Conservation (phyloP, 2,888 invertebrate genomes). For the Drosophila pegasa region DNA sequence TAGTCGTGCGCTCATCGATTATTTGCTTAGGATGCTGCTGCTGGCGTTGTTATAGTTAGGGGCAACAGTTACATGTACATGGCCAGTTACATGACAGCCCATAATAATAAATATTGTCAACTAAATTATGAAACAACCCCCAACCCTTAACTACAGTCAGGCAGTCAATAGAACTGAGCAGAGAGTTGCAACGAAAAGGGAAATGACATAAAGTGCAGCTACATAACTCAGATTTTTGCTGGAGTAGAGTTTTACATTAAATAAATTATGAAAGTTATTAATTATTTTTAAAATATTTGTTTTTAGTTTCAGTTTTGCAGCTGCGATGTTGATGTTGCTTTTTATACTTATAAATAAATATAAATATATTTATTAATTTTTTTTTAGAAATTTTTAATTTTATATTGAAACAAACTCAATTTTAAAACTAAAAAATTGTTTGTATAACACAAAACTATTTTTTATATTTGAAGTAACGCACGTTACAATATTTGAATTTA, state of each 20-base stretch:
- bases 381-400: too few relatives aligned
- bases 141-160: slow-evolving; percentile 6
- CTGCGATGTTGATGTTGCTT: too few relatives aligned
- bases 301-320: too few relatives aligned
- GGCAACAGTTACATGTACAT: slow-evolving; percentile 20
- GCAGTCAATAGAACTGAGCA: background rate
- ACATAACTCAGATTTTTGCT: background rate
- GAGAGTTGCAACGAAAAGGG: background rate
- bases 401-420: too few relatives aligned
- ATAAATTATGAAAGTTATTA: too few relatives aligned
- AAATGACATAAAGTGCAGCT: background rate
- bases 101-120: slow-evolving; percentile 77
- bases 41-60: slow-evolving; percentile 14
- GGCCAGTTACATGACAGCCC: slow-evolving; percentile 63
- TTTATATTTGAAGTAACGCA: background rate
- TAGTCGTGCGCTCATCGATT: slow-evolving; percentile 47
- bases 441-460: background rate
- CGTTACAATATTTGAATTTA: background rate
- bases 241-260: too few relatives aligned
- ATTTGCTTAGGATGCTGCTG: slow-evolving; percentile 74
- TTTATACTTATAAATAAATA: too few relatives aligned
- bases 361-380: too few relatives aligned
- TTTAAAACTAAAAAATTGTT: background rate
- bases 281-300: too few relatives aligned
- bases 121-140: slow-evolving; percentile 70